Percentiles rank a stretch among this genome's conserved stretches.
Evolutionary conservation across 2,888 invertebrate genomes (phyloP).

Genomic region (Eretmocerus hayati): DNA sequence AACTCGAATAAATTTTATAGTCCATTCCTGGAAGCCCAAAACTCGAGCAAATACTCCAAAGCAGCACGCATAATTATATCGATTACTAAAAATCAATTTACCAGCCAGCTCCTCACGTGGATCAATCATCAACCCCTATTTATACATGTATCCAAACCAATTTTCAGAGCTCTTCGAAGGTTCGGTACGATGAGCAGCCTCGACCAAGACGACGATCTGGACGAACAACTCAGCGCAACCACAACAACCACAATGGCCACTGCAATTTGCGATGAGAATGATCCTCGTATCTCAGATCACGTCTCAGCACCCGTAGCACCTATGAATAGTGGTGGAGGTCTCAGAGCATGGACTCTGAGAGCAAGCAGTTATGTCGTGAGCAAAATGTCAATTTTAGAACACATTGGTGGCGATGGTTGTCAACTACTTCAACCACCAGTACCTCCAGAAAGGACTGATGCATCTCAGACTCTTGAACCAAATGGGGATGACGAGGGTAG

Average conservation of each 20-base stretch:
- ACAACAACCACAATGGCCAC: not conserved
- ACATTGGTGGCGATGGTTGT: conserved; percentile 53
- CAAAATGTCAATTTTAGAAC: conserved; percentile 68
- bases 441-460: conserved; percentile 43
- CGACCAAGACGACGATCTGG: conserved; percentile 44
- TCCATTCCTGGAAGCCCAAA: too few relatives aligned
- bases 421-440: conserved; percentile 41
- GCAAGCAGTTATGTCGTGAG: conserved; percentile 77
- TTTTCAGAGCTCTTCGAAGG: conserved; percentile 42
- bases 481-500: conserved; percentile 65
- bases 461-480: conserved; percentile 34
- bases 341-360: conserved; percentile 70
- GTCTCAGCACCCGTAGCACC: conserved; percentile 37
- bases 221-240: conserved; percentile 29
- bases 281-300: not conserved
- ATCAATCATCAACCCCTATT: too few relatives aligned
- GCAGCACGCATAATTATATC: too few relatives aligned
- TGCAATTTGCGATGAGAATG: too few relatives aligned
- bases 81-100: too few relatives aligned
- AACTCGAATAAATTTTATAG: too few relatives aligned
- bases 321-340: conserved; percentile 51
- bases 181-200: conserved; percentile 48
- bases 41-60: too few relatives aligned
- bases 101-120: too few relatives aligned
- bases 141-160: too few relatives aligned